Conservation (phyloP, 2,888 invertebrate species). For the Isoperla grammatica region DNA sequence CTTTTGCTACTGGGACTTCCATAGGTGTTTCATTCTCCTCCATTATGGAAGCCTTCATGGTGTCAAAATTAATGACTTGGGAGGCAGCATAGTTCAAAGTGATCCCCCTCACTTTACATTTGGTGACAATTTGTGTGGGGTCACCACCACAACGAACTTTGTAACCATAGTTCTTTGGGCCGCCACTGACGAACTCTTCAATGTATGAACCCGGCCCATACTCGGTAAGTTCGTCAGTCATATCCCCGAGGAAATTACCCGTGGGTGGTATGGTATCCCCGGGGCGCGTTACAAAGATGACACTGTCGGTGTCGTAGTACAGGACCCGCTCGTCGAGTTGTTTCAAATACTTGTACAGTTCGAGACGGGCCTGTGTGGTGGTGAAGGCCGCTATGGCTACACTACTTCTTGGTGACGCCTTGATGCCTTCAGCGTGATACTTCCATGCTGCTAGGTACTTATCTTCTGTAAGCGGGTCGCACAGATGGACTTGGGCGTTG, state of each 20-base stretch:
- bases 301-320: slow-evolving; percentile 41
- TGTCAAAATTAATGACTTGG: neutral
- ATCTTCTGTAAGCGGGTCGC: no score
- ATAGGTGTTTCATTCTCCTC: neutral
- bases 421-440: no score
- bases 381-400: no score
- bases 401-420: no score
- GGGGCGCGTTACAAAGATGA: slow-evolving; percentile 34
- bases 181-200: slow-evolving; percentile 38
- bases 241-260: slow-evolving; percentile 38
- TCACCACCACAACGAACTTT: slow-evolving; percentile 25
- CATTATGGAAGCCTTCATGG: neutral
- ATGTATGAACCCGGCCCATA: slow-evolving; percentile 36
- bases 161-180: slow-evolving; percentile 40
- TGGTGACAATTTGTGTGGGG: slow-evolving; percentile 7
- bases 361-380: no score
- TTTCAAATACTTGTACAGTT: no score
- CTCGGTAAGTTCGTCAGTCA: slow-evolving; percentile 38
- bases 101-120: slow-evolving; percentile 35
- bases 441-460: no score
- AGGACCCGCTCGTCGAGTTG: slow-evolving; percentile 33
- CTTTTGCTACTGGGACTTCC: neutral
- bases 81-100: slow-evolving; percentile 29
- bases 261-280: slow-evolving; percentile 27
- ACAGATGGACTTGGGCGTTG: no score